Percentiles rank a stretch among this genome's conserved stretches.
Evolutionary conservation across 2,113 vertebrate species (phyloP).

Genomic region (Columbina picui): DNA sequence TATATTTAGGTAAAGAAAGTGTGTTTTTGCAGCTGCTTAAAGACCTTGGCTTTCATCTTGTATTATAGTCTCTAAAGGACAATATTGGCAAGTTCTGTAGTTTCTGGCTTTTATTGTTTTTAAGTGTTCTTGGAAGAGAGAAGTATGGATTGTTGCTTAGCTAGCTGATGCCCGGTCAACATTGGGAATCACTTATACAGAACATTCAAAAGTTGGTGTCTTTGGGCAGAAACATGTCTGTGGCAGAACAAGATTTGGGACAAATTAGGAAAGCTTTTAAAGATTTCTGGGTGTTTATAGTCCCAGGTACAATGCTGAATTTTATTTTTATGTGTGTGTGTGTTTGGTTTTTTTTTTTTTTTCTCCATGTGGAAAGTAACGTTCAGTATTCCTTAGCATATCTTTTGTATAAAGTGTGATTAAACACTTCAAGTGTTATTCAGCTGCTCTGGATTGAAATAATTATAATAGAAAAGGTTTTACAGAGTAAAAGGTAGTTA

Average conservation of each 20-base stretch:
- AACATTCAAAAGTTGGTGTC: neutral
- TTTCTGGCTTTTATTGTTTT: neutral
- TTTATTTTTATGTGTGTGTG: neutral
- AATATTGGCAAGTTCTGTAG: neutral
- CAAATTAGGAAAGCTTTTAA: neutral
- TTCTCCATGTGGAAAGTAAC: neutral
- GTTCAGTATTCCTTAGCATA: neutral
- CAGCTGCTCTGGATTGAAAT: neutral
- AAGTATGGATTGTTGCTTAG: neutral
- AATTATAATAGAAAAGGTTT: neutral
- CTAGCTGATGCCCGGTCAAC: neutral
- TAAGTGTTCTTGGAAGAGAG: neutral
- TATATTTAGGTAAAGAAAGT: neutral
- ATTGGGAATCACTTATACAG: neutral
- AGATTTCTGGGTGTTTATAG: neutral
- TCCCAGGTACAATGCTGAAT: neutral
- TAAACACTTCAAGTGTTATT: neutral
- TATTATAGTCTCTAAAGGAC: neutral
- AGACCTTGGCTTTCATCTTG: neutral
- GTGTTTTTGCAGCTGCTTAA: neutral
- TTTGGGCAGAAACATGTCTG: neutral
- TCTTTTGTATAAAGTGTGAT: neutral
- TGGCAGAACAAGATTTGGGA: neutral
- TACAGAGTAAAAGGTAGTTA: neutral
- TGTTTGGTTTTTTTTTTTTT: neutral